Evolutionary conservation across 2,797 vertebrate species (phyloP).

Genomic region (Nannoperca australis): DNA sequence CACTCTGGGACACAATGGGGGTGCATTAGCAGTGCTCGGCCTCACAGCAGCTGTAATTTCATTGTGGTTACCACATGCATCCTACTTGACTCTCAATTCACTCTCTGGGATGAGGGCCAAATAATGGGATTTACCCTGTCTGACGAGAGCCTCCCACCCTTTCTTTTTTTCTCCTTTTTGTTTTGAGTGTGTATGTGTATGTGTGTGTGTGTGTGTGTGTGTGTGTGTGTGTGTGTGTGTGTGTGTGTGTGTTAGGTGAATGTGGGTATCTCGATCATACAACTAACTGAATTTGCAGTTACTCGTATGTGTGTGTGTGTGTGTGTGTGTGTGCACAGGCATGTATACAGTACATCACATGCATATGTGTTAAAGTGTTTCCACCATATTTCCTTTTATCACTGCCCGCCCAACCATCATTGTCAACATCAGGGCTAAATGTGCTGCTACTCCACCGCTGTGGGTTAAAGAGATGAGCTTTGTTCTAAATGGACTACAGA

Average conservation of each 20-base stretch:
- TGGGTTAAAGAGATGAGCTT: constrained; percentile 49
- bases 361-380: constrained; percentile 33
- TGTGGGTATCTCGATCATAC: constrained; percentile 43
- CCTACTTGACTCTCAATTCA: constrained; percentile 90
- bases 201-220: constrained; percentile 10
- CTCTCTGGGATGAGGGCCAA: constrained; percentile 87
- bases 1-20: constrained; percentile 88
- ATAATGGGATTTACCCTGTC: constrained; percentile 88
- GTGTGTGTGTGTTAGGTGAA: constrained; percentile 32
- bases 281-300: constrained; percentile 30
- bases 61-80: constrained; percentile 88
- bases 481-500: constrained; percentile 64
- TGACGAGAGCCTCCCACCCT: constrained; percentile 69
- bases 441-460: constrained; percentile 38
- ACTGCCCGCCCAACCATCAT: constrained; percentile 61
- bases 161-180: constrained; percentile 26
- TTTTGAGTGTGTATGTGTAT: constrained; percentile 21
- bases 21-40: constrained; percentile 85
- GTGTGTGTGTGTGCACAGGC: background rate
- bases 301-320: constrained; percentile 7
- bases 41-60: constrained; percentile 87
- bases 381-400: constrained; percentile 57
- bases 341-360: background rate
- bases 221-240: constrained; percentile 17
- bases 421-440: constrained; percentile 68